phyloP scores from a whole-genome alignment of 2,113 vertebrate genomes.

The Hydropotes inermis region DNA sequence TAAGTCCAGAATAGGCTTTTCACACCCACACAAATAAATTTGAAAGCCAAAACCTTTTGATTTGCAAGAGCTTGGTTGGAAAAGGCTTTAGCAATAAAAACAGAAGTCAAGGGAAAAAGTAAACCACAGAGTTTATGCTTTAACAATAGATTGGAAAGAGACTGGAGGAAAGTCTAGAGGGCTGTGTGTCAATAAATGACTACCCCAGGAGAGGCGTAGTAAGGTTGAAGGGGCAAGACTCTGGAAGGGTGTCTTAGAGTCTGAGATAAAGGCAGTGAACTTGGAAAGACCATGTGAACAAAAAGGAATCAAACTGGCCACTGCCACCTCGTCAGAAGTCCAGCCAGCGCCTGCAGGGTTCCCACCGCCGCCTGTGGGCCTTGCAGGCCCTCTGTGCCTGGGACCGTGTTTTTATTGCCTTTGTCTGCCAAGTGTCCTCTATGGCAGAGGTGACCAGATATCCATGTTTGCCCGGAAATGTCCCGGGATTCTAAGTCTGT shows the following conservation, averaged over 20 bases:
- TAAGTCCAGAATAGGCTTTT: neutral
- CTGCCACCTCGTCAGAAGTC: neutral
- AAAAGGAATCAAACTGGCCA: neutral
- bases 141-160: neutral
- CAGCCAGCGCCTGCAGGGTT: neutral
- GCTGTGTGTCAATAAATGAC: neutral
- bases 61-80: neutral
- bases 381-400: too few relatives aligned
- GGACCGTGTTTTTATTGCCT: neutral
- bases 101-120: neutral
- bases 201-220: neutral
- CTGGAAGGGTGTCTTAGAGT: neutral
- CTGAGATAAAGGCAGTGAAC: neutral
- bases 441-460: neutral
- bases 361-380: fast-evolving
- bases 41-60: neutral
- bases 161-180: neutral
- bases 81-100: neutral
- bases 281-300: neutral
- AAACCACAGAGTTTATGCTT: neutral
- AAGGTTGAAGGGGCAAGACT: neutral
- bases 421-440: neutral
- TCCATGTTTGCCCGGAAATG: neutral
- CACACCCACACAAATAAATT: neutral
- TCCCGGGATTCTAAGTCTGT: neutral